Conservation (phyloP, 2,797 vertebrate species). For the Cichlasoma orientale region DNA sequence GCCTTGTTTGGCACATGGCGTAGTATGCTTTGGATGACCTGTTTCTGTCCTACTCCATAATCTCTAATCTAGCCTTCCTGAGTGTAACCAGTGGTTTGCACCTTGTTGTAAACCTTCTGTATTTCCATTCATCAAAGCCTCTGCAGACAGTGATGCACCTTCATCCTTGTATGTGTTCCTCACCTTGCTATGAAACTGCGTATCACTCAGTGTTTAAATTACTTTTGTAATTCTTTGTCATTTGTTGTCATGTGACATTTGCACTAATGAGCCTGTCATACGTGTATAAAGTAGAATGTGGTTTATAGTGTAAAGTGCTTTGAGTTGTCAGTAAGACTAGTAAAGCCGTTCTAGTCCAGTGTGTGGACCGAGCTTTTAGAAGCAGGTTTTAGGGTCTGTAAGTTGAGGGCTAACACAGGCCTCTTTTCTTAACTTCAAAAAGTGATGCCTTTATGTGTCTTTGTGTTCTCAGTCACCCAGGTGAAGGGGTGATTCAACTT, state of each 20-base stretch:
- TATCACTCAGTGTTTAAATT: too few species aligned
- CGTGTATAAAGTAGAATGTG: too few species aligned
- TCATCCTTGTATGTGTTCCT: neutral
- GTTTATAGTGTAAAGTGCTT: too few species aligned
- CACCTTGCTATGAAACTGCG: too few species aligned
- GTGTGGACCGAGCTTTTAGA: neutral
- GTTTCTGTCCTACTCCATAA: neutral
- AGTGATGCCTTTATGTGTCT: neutral
- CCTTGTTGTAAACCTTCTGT: neutral
- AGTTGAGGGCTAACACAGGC: neutral
- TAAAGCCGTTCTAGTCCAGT: neutral
- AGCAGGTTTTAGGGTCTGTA: neutral
- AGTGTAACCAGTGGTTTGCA: neutral
- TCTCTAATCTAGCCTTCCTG: neutral
- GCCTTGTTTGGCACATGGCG: neutral
- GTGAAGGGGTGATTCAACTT: constrained; percentile 89
- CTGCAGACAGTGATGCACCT: neutral
- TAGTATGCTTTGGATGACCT: neutral
- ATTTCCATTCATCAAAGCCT: neutral
- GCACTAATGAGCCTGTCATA: too few species aligned
- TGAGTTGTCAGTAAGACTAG: neutral
- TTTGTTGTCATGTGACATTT: too few species aligned
- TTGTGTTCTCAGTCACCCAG: constrained; percentile 75
- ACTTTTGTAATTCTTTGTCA: too few species aligned
- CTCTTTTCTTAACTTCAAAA: neutral